Conservation (phyloP, 2,888 invertebrate genomes). For the Ophonus ardosiacus region DNA sequence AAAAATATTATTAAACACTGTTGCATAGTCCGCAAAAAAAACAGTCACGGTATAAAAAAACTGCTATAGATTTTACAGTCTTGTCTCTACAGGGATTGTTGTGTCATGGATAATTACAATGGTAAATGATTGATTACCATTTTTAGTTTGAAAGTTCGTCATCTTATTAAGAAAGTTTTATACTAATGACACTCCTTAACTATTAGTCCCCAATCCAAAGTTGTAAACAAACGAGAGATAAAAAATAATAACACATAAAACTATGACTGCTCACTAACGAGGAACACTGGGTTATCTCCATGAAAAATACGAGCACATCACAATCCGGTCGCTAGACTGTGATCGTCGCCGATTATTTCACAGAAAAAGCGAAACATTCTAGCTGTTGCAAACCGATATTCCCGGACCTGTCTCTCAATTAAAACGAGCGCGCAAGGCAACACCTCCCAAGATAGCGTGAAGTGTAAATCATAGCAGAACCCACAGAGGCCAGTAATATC, state of each 20-base stretch:
- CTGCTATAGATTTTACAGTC: too few relatives aligned
- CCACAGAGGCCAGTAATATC: slow-evolving; percentile 67
- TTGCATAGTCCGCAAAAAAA: too few relatives aligned
- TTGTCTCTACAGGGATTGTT: too few relatives aligned
- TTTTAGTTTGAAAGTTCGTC: not conserved
- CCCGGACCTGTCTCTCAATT: slow-evolving; percentile 42
- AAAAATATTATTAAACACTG: too few relatives aligned
- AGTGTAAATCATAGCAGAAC: slow-evolving; percentile 67
- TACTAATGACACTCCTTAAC: not conserved
- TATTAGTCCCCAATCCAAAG: not conserved
- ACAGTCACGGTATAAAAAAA: too few relatives aligned
- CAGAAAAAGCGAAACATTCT: slow-evolving; percentile 1
- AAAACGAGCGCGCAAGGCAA: slow-evolving; percentile 60
- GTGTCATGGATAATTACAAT: not conserved
- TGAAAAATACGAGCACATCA: slow-evolving; percentile 66
- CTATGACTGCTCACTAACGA: slow-evolving; percentile 65
- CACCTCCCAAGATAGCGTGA: slow-evolving; percentile 66
- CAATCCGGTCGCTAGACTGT: slow-evolving; percentile 6
- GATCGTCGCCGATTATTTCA: not conserved
- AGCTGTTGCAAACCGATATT: slow-evolving; percentile 6
- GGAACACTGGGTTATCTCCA: slow-evolving; percentile 65
- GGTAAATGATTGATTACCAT: not conserved
- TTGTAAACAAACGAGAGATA: slow-evolving; percentile 35
- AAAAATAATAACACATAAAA: slow-evolving; percentile 55
- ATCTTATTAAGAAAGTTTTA: not conserved